Conservation (phyloP, 1,140 invertebrate genomes). For the Hesperophylax magnus region DNA sequence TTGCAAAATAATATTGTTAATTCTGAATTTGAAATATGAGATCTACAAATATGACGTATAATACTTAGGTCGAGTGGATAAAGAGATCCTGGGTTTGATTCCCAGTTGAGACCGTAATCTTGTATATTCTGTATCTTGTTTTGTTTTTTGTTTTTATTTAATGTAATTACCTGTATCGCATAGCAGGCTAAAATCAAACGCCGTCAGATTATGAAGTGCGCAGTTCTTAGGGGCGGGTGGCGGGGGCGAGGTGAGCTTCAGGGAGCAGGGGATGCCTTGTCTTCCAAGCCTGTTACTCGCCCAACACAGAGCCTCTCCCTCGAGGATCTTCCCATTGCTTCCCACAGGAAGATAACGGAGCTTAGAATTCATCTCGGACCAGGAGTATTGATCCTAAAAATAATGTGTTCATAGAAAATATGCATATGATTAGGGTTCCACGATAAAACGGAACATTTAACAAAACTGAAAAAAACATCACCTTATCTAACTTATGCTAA, state of each 20-base stretch:
- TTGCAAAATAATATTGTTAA: too few relatives aligned
- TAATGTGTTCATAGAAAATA: not conserved
- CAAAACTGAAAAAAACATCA: too few relatives aligned
- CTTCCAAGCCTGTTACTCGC: constrained; percentile 78
- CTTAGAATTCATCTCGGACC: constrained; percentile 74
- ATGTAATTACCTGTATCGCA: constrained; percentile 63
- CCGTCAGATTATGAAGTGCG: constrained; percentile 84
- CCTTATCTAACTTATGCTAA: too few relatives aligned
- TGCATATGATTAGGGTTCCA: too few relatives aligned
- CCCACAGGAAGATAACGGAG: constrained; percentile 82
- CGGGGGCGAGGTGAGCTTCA: constrained; percentile 82
- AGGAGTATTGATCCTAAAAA: constrained; percentile 51
- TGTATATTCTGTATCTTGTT: too few relatives aligned
- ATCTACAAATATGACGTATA: too few relatives aligned
- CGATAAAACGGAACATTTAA: too few relatives aligned
- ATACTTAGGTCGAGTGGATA: too few relatives aligned
- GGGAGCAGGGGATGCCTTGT: constrained; percentile 78
- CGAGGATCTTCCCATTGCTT: constrained; percentile 59
- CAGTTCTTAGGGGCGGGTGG: constrained; percentile 79
- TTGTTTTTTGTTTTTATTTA: too few relatives aligned
- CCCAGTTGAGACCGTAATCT: too few relatives aligned
- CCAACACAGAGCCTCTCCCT: constrained; percentile 78
- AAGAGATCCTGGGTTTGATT: too few relatives aligned
- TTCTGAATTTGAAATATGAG: too few relatives aligned
- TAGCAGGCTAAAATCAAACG: constrained; percentile 78